These are phyloP conservation scores for Drosophila ananassae DNA, from an alignment of 1,140 invertebrate species.

Conservation along the genomic window DNA sequence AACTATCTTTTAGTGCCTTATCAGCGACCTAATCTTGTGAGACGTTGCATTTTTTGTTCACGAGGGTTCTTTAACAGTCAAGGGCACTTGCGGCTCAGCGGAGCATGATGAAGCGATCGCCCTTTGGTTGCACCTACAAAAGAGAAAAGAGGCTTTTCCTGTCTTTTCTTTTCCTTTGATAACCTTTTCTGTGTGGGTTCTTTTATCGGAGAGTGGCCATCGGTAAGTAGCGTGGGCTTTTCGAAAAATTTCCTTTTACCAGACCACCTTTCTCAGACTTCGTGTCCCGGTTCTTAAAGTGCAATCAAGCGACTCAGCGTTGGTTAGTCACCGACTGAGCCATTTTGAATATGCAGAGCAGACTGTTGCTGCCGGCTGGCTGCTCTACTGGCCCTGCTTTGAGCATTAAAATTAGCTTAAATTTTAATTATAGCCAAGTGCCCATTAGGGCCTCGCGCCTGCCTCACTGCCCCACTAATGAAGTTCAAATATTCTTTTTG, in stretches of 20 bases:
- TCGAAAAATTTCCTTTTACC: not conserved
- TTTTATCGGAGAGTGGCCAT: conserved; percentile 52
- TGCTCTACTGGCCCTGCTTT: conserved; percentile 14
- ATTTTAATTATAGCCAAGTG: conserved; percentile 69
- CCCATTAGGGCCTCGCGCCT: conserved; percentile 31
- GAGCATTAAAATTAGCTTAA: conserved; percentile 70
- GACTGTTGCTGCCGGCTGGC: conserved; percentile 32
- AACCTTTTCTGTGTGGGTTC: conserved; percentile 33
- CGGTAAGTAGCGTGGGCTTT: conserved; percentile 32
- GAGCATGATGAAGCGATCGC: conserved; percentile 40
- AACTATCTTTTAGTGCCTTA: conserved; percentile 23
- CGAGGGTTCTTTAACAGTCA: conserved; percentile 23
- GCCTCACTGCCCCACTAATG: conserved; percentile 46
- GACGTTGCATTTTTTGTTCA: conserved; percentile 23
- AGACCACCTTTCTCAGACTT: conserved; percentile 11
- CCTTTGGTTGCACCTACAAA: conserved; percentile 39
- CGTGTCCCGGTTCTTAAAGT: conserved; percentile 32
- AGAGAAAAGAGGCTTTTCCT: conserved; percentile 32
- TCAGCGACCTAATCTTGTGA: conserved; percentile 35
- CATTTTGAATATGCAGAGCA: conserved; percentile 31
- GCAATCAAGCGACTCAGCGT: conserved; percentile 49
- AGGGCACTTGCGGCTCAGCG: conserved; percentile 36
- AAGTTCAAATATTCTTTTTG: conserved; percentile 75
- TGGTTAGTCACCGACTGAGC: conserved; percentile 8
- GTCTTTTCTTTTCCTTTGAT: conserved; percentile 24